Conservation (phyloP, 2,113 vertebrate genomes). For the Toxotes jaculatrix region DNA sequence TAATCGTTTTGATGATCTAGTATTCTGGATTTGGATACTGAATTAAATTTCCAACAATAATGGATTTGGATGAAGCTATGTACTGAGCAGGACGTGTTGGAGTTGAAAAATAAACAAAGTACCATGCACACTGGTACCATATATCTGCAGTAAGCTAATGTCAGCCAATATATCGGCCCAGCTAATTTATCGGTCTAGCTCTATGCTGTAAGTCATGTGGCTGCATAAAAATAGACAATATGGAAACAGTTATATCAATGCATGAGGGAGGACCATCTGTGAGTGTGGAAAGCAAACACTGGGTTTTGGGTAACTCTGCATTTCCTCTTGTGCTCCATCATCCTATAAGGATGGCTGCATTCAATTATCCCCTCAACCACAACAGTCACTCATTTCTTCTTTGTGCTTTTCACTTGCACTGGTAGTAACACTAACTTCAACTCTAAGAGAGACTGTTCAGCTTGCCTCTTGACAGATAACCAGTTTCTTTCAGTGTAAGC, state of each 20-base stretch:
- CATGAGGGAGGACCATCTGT: slow-evolving; percentile 7
- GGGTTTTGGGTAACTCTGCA: neutral
- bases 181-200: neutral
- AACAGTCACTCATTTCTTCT: slow-evolving; percentile 50
- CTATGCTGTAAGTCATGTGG: neutral
- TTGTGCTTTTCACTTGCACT: slow-evolving; percentile 17
- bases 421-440: neutral
- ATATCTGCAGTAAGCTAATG: neutral
- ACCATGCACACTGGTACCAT: too few species aligned
- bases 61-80: neutral
- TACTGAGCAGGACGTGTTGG: neutral
- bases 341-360: slow-evolving; percentile 26
- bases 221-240: neutral
- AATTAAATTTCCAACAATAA: neutral
- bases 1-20: neutral
- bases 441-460: neutral
- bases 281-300: too few species aligned
- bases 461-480: neutral
- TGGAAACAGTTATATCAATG: slow-evolving; percentile 17
- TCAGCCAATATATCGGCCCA: neutral
- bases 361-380: slow-evolving; percentile 12
- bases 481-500: neutral
- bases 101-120: neutral
- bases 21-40: neutral
- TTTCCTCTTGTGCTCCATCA: slow-evolving; percentile 50